Percentiles rank a stretch among this genome's conserved stretches.
Evolutionary conservation across 2,888 invertebrate genomes (phyloP).

Genomic region (Dendrolimus houi): DNA sequence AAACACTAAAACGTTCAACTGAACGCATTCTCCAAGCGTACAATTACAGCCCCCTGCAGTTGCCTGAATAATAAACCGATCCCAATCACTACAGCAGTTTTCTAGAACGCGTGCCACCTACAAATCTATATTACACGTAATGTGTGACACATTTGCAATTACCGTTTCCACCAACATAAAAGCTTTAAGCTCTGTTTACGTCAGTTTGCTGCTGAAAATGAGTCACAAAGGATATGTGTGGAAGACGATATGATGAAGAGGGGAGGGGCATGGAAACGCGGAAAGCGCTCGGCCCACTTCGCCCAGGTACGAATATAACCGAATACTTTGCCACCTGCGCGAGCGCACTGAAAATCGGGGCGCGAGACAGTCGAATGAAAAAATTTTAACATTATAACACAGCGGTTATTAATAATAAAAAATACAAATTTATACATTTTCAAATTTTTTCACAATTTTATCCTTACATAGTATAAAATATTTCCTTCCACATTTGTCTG

Average conservation of each 20-base stretch:
- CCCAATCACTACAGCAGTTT: too few relatives aligned
- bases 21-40: too few relatives aligned
- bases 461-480: too few relatives aligned
- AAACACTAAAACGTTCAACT: too few relatives aligned
- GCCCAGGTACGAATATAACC: constrained; percentile 65
- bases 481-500: too few relatives aligned
- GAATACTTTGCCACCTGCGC: constrained; percentile 68
- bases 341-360: constrained; percentile 36
- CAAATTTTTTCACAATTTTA: too few relatives aligned
- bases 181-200: neutral
- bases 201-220: constrained; percentile 15
- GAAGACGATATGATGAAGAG: constrained; percentile 8
- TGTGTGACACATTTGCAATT: neutral
- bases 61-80: too few relatives aligned
- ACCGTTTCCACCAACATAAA: neutral
- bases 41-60: too few relatives aligned
- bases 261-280: constrained; percentile 26
- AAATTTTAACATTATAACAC: constrained; percentile 10
- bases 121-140: neutral
- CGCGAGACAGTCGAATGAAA: constrained; percentile 27
- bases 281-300: constrained; percentile 64
- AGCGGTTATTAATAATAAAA: neutral
- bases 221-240: constrained; percentile 27
- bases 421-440: too few relatives aligned
- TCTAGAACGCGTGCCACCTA: too few relatives aligned